A percentile compares a stretch with the other conserved stretches of the same genome.
Conservation (phyloP, 2,888 invertebrate species). For the Mesochorus sp. region DNA sequence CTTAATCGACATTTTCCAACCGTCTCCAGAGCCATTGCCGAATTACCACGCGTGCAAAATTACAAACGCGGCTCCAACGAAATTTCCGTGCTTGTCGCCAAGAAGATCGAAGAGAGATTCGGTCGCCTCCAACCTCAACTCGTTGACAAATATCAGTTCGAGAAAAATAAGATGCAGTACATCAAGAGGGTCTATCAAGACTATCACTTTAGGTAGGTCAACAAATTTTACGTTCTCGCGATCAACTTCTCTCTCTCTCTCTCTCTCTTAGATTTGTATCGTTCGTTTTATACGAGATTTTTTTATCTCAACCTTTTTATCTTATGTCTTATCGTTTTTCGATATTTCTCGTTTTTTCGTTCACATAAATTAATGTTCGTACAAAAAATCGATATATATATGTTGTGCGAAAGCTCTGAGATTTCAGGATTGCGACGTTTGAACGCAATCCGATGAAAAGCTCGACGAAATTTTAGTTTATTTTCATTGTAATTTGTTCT, state of each 20-base stretch:
- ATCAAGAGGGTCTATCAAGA: constrained; percentile 87
- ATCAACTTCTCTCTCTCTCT: neutral
- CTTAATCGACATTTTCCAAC: constrained; percentile 87
- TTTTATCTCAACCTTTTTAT: neutral
- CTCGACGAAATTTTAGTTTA: too few relatives aligned
- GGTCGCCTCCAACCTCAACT: constrained; percentile 88
- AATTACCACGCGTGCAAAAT: constrained; percentile 85
- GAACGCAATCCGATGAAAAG: too few relatives aligned
- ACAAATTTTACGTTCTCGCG: constrained; percentile 34
- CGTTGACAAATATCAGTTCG: constrained; percentile 88
- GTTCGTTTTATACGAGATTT: neutral
- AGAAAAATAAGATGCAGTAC: constrained; percentile 84
- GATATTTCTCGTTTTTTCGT: neutral
- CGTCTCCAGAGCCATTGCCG: constrained; percentile 84
- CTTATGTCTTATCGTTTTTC: neutral
- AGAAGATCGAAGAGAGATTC: constrained; percentile 89
- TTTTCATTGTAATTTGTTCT: too few relatives aligned
- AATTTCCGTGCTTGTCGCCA: constrained; percentile 83
- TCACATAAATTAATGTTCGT: neutral
- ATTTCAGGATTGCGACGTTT: too few relatives aligned
- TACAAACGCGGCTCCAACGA: constrained; percentile 81
- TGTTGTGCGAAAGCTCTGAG: too few relatives aligned
- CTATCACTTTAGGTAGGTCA: constrained; percentile 85
- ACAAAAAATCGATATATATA: neutral
- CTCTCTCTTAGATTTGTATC: neutral